Evolutionary conservation across 2,888 invertebrate species (phyloP).

Genomic region (Drosophila stalkeri): DNA sequence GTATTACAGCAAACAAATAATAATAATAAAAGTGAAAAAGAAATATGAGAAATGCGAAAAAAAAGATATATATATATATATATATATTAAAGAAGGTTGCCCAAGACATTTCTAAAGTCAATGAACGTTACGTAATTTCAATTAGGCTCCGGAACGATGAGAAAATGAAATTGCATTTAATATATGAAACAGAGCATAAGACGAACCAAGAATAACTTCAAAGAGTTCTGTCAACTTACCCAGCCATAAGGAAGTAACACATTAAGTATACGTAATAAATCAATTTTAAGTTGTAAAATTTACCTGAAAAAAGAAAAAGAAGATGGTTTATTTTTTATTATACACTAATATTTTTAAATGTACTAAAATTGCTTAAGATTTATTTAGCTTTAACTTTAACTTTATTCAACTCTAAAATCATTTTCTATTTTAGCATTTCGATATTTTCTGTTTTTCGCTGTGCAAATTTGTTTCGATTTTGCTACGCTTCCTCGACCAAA

Average conservation of each 20-base stretch:
- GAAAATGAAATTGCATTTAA: constrained; percentile 76
- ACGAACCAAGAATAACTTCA: constrained; percentile 45
- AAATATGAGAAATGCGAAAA: constrained; percentile 11
- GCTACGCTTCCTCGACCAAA: neutral
- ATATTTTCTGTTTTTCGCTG: constrained; percentile 3
- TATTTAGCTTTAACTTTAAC: neutral
- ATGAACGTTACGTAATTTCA: constrained; percentile 81
- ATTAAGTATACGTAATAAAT: constrained; percentile 21
- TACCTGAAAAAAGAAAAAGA: constrained; percentile 48
- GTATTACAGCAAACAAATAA: constrained; percentile 61
- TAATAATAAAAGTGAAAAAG: constrained; percentile 71
- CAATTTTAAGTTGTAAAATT: neutral
- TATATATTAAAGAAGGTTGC: constrained; percentile 39
- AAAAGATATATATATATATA: no score
- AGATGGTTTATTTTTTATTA: neutral
- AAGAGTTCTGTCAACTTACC: constrained; percentile 69
- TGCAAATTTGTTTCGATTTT: constrained; percentile 22
- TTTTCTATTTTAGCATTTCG: neutral
- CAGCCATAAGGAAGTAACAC: neutral
- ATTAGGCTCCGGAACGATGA: constrained; percentile 74
- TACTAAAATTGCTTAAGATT: neutral
- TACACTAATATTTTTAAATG: neutral
- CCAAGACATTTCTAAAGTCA: constrained; percentile 68
- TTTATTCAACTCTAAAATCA: neutral
- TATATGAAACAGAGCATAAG: constrained; percentile 50